Conservation (phyloP, 2,797 vertebrate species). For the Pseudochirops cupreus region DNA sequence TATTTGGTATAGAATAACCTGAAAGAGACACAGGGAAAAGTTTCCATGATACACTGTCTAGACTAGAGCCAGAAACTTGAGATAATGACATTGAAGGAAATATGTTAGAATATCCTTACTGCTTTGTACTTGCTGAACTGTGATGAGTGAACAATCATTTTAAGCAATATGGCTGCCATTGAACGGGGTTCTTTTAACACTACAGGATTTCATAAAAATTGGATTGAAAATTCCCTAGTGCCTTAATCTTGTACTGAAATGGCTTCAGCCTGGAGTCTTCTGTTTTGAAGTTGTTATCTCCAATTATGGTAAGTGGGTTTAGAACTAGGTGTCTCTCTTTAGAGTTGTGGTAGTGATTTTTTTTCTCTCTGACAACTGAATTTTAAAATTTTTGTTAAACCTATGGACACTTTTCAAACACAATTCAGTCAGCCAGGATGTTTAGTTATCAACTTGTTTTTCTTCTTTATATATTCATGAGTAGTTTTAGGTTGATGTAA, state of each 20-base stretch:
- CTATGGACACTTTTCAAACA: neutral
- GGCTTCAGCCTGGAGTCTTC: slow-evolving; percentile 3
- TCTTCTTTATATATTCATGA: neutral
- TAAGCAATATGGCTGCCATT: neutral
- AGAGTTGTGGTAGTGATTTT: neutral
- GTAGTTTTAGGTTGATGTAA: slow-evolving; percentile 16
- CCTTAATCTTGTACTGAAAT: neutral
- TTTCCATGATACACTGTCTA: slow-evolving; percentile 12
- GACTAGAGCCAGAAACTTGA: slow-evolving; percentile 23
- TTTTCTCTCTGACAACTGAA: neutral
- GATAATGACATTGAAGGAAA: slow-evolving; percentile 2
- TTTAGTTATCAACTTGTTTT: neutral
- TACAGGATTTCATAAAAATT: slow-evolving; percentile 11
- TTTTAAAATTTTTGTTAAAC: neutral
- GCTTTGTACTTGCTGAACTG: slow-evolving; percentile 13
- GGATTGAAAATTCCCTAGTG: slow-evolving; percentile 18
- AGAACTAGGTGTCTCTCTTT: slow-evolving; percentile 4
- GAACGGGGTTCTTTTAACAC: neutral
- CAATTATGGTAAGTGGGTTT: neutral
- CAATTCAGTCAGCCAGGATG: neutral
- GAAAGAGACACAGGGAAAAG: neutral
- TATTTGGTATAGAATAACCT: neutral
- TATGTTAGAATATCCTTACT: neutral
- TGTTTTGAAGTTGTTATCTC: slow-evolving; percentile 26
- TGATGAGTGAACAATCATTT: neutral